Evolutionary conservation across 2,113 vertebrate species (phyloP), one percentile per base, ranked within the genome.

Genomic region (Macroglossus sobrinus): DNA sequence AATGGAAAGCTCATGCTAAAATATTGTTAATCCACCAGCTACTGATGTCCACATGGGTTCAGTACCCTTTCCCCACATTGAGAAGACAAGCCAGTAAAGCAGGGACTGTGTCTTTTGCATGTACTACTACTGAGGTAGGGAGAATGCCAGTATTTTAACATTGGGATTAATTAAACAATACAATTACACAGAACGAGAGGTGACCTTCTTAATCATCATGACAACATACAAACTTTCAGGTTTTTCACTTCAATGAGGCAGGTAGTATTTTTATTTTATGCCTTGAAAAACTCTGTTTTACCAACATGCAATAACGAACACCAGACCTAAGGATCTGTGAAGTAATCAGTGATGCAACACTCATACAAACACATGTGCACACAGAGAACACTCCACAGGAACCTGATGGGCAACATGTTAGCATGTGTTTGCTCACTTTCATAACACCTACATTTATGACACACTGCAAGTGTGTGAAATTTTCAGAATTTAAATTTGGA

Each of bases 1-100:
- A 98, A 99, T 99, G 98, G 97, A 97, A 99, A 98, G 98, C 98
- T 98, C 98, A 98, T 99, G 98, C 98, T 98, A 97, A 97, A 95
- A 96, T 96, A 93, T 1, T 98, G 97, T 98, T 98, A 98, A 98
- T 98, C 97, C 93, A 97, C 93, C 97, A 96, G 76, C 95, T 98
- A 96, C 93, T 94, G 97, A 97, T 97, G 98, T 97, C 97, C 95
- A 97, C 97, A 95, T 53, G 97, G 95, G 96, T 96, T 96, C 96
- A 95, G 53, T 75, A 94, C 91, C 96, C 97, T 82, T 95, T 96
- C 72, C 50, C 96, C 98, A 98, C 89, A 94, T 86, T 19, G 59
- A 93, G 89, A n/a, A 84, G 72, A 93, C 91, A 82, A 92, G 78
- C 26, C 81, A 74, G 91, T 45, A 53, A 79, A 92, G 93, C 81